Evolutionary conservation across 2,113 vertebrate genomes (phyloP).

Genomic region (Pandion haliaetus): DNA sequence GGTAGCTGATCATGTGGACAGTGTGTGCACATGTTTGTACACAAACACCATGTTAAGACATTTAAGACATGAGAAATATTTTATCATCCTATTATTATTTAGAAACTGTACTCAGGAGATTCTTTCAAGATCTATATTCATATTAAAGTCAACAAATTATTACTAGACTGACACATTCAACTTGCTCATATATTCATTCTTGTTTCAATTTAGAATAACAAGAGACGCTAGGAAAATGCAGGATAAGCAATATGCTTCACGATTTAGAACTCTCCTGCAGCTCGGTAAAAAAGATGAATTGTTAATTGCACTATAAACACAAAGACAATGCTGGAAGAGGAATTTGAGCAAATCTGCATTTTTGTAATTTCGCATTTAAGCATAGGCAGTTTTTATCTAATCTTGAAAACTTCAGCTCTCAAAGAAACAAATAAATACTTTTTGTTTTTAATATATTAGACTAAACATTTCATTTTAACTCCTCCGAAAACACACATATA

Average conservation of each 20-base stretch:
- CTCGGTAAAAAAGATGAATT: not conserved
- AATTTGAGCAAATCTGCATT: not conserved
- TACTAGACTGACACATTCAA: not conserved
- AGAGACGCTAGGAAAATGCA: not conserved
- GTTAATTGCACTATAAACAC: not conserved
- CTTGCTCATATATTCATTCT: not conserved
- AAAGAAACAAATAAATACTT: not conserved
- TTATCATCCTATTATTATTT: not conserved
- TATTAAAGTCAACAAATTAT: not conserved
- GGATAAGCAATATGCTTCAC: not conserved
- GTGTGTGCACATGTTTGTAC: not conserved
- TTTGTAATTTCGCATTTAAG: not conserved
- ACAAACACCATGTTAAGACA: not conserved
- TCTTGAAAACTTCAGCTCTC: not conserved
- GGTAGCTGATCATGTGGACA: slow-evolving; percentile 34
- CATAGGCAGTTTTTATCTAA: not conserved
- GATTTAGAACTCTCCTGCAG: not conserved
- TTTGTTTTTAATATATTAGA: not conserved
- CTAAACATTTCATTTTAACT: not conserved
- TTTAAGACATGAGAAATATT: not conserved
- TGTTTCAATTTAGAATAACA: not conserved
- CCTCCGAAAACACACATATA: not conserved
- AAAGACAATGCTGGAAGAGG: not conserved
- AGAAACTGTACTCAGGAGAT: not conserved
- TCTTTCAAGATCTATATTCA: not conserved